phyloP scores from a whole-genome alignment of 2,888 invertebrate genomes.

The Dryobota labecula region DNA sequence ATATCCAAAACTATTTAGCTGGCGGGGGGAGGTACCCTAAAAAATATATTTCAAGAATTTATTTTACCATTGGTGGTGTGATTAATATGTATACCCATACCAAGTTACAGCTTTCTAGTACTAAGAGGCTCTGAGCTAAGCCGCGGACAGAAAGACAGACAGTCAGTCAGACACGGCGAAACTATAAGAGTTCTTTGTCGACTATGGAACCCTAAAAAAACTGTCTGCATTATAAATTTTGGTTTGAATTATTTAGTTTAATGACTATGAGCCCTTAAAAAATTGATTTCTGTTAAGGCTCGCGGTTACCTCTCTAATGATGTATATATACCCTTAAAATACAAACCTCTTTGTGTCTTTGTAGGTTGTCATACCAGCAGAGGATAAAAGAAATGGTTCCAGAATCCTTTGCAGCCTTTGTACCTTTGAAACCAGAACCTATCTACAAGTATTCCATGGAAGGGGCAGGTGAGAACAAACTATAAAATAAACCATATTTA shows the following conservation, averaged over 20 bases:
- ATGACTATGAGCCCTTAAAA: no score
- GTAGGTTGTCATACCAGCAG: constrained; percentile 97
- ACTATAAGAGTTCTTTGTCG: no score
- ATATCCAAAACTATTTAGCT: no score
- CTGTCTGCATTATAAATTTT: not conserved
- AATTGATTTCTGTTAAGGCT: not conserved
- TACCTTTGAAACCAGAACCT: constrained; percentile 96
- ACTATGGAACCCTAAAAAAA: no score
- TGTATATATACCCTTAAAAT: not conserved
- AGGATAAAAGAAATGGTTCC: constrained; percentile 98
- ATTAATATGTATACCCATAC: no score
- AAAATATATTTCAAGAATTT: no score
- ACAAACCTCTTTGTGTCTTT: constrained; percentile 45
- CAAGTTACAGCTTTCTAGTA: no score
- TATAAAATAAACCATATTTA: constrained; percentile 61
- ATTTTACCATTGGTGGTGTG: no score
- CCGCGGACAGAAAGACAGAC: no score
- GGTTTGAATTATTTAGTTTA: not conserved
- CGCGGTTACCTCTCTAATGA: not conserved
- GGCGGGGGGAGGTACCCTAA: no score
- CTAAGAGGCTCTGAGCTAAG: no score
- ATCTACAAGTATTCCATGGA: constrained; percentile 97
- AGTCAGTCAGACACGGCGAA: no score
- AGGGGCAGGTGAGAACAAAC: constrained; percentile 92
- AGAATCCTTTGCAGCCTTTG: constrained; percentile 94